phyloP scores from a whole-genome alignment of 2,888 invertebrate genomes.

The Caenorhabditis sp. region DNA sequence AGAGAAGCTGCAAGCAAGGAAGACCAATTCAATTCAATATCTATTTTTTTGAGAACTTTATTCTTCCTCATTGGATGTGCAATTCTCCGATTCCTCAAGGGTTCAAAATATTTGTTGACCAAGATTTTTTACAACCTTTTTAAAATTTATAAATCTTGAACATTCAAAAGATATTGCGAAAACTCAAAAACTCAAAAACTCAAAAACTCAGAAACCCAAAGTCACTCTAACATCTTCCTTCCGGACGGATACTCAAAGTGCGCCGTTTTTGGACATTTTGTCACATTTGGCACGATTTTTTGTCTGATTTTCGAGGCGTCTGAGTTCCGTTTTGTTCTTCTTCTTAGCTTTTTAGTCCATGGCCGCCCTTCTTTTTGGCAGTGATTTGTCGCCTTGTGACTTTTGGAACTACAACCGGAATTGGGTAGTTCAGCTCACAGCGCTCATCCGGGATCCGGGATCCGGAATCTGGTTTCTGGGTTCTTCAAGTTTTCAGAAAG shows the following conservation, averaged over 20 bases:
- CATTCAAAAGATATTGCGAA: not conserved
- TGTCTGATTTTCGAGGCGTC: conserved; percentile 20
- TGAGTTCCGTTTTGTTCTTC: not conserved
- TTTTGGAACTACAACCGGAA: too few species aligned
- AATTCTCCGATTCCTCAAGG: conserved; percentile 28
- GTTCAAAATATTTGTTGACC: not conserved
- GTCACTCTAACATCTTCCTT: conserved; percentile 33
- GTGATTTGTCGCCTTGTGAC: too few species aligned
- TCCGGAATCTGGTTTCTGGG: too few species aligned
- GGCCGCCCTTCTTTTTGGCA: too few species aligned
- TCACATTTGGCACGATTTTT: conserved; percentile 43
- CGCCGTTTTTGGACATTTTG: conserved; percentile 38
- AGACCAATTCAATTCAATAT: conserved; percentile 18
- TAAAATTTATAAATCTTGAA: too few species aligned
- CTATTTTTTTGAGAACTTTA: conserved; percentile 40
- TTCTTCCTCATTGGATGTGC: conserved; percentile 35
- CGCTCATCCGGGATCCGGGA: too few species aligned
- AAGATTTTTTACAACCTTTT: too few species aligned
- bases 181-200: not conserved
- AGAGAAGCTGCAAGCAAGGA: not conserved
- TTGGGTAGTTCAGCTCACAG: too few species aligned
- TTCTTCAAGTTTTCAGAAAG: too few species aligned
- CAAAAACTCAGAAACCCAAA: conserved; percentile 30
- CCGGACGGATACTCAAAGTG: conserved; percentile 31
- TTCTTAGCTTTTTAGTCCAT: not conserved